Evolutionary conservation across 2,888 invertebrate genomes (phyloP).

Genomic region (Drosophila greeni): DNA sequence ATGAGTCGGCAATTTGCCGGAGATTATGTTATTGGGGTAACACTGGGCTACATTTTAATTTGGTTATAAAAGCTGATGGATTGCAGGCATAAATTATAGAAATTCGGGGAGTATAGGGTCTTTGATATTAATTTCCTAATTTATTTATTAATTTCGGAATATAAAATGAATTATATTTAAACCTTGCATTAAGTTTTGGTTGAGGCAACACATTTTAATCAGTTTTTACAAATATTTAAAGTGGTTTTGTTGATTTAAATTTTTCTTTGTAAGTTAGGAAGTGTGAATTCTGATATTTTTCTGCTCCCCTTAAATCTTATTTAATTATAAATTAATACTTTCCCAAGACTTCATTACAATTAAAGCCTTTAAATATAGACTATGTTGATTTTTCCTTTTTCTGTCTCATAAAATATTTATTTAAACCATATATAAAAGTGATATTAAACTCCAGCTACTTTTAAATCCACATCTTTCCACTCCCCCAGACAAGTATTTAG

Average conservation of each 20-base stretch:
- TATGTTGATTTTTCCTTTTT: too few relatives aligned
- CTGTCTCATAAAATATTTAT: background rate
- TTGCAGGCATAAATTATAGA: background rate
- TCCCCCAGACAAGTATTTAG: background rate
- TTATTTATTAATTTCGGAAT: too few relatives aligned
- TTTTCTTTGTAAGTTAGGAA: too few relatives aligned
- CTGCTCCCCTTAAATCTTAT: too few relatives aligned
- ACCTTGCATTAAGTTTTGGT: too few relatives aligned
- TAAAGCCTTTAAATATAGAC: too few relatives aligned
- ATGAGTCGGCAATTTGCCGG: slow-evolving; percentile 50
- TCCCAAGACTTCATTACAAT: too few relatives aligned
- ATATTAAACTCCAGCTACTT: background rate
- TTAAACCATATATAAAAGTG: background rate
- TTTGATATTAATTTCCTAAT: background rate
- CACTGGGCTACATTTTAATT: slow-evolving; percentile 28
- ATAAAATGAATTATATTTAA: too few relatives aligned
- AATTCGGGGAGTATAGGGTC: background rate
- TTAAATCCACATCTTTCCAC: background rate
- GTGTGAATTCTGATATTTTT: too few relatives aligned
- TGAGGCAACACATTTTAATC: too few relatives aligned
- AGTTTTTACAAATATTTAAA: background rate
- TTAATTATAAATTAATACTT: too few relatives aligned
- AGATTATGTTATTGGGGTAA: slow-evolving; percentile 3
- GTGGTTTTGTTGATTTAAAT: background rate
- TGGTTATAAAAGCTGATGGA: background rate